phyloP scores from a whole-genome alignment of 2,888 invertebrate species.

The Spicauda simplicius region DNA sequence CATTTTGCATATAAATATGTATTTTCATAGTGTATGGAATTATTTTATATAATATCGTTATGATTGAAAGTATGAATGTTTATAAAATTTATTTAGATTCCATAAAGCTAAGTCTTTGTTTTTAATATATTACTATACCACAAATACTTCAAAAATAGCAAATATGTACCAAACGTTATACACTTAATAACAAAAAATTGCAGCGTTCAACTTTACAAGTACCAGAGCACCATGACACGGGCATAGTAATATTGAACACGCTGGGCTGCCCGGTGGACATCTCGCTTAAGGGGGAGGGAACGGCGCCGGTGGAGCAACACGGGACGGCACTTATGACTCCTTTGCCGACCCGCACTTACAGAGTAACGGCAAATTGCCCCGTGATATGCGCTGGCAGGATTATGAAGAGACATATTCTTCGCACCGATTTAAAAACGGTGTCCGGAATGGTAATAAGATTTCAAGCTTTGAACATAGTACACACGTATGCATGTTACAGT shows the following conservation, averaged over 20 bases:
- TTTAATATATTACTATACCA: too few species aligned
- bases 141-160: too few species aligned
- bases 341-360: slow-evolving; percentile 56
- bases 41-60: not conserved
- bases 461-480: not conserved
- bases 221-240: slow-evolving; percentile 71
- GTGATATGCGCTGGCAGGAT: slow-evolving; percentile 65
- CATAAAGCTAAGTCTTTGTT: too few species aligned
- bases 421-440: slow-evolving; percentile 58
- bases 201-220: slow-evolving; percentile 75
- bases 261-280: slow-evolving; percentile 84
- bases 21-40: too few species aligned
- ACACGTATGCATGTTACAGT: too few species aligned
- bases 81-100: too few species aligned
- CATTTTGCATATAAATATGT: not conserved
- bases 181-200: too few species aligned
- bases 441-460: slow-evolving; percentile 59
- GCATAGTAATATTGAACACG: slow-evolving; percentile 87
- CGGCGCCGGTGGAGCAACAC: slow-evolving; percentile 61
- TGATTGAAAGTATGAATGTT: too few species aligned
- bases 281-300: slow-evolving; percentile 60
- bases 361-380: slow-evolving; percentile 55
- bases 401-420: slow-evolving; percentile 56
- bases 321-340: slow-evolving; percentile 74
- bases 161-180: too few species aligned